Evolutionary conservation across 2,797 vertebrate genomes (phyloP).

Genomic region (Acanthopagrus latus): DNA sequence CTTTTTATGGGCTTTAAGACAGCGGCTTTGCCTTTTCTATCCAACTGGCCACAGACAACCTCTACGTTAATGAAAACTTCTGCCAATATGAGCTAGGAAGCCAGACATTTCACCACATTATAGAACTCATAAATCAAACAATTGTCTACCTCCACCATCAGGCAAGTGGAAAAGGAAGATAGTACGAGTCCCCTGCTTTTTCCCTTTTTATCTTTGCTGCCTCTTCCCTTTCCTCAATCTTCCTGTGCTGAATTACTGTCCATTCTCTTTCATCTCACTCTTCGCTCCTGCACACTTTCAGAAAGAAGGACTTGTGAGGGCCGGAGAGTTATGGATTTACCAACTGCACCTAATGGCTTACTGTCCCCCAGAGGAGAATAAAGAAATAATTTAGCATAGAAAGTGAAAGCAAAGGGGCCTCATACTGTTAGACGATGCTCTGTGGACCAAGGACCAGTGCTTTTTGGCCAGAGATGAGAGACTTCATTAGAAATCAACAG

Average conservation of each 20-base stretch:
- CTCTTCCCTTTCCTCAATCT: conserved; percentile 29
- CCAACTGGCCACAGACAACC: conserved; percentile 34
- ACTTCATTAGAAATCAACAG: conserved; percentile 63
- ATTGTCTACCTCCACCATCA: conserved; percentile 47
- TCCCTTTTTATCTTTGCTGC: conserved; percentile 27
- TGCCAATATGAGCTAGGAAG: conserved; percentile 39
- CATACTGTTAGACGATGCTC: conserved; percentile 38
- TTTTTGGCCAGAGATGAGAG: conserved; percentile 54
- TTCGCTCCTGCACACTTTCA: conserved; percentile 28
- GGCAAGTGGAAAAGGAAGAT: conserved; percentile 52
- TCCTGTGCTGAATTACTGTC: conserved; percentile 34
- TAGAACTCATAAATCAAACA: conserved; percentile 70
- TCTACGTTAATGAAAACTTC: conserved; percentile 57
- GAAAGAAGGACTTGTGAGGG: conserved; percentile 43
- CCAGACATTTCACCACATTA: conserved; percentile 57
- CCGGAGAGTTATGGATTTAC: conserved; percentile 71
- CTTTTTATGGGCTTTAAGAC: not conserved
- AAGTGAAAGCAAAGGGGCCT: conserved; percentile 48
- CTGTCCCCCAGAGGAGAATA: conserved; percentile 66
- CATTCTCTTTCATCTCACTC: conserved; percentile 28
- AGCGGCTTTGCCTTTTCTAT: conserved; percentile 36
- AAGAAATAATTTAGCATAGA: conserved; percentile 74
- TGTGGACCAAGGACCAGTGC: conserved; percentile 39
- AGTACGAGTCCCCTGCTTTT: conserved; percentile 8
- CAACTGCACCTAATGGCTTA: conserved; percentile 72